Conservation (phyloP, 2,888 invertebrate genomes). For the Scaeva pyrastri region DNA sequence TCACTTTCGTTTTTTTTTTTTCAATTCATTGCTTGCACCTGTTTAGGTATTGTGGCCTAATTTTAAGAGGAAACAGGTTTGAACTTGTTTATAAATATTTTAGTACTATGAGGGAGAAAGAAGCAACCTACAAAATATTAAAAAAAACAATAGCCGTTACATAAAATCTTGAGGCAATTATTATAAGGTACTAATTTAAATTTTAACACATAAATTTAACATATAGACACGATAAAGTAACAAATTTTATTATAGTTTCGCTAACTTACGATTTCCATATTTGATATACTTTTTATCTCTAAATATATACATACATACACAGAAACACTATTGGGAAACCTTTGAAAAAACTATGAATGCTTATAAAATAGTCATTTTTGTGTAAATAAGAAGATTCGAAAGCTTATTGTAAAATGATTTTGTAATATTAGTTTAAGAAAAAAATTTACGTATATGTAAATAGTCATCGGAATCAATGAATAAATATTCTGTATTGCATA, state of each 20-base stretch:
- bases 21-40: slow-evolving; percentile 71
- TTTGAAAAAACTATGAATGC: slow-evolving; percentile 27
- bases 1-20: slow-evolving; percentile 74
- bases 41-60: slow-evolving; percentile 69
- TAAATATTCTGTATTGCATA: slow-evolving; percentile 16
- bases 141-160: slow-evolving; percentile 42
- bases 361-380: slow-evolving; percentile 29
- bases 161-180: slow-evolving; percentile 65
- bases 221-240: slow-evolving; percentile 60
- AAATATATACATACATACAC: background rate
- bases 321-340: slow-evolving; percentile 52
- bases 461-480: background rate
- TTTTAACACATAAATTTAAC: slow-evolving; percentile 66
- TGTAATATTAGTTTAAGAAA: slow-evolving; percentile 30
- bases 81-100: slow-evolving; percentile 32
- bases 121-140: slow-evolving; percentile 34
- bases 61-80: slow-evolving; percentile 62
- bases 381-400: slow-evolving; percentile 61
- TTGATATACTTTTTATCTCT: background rate
- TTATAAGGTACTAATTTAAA: slow-evolving; percentile 65
- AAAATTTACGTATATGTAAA: background rate
- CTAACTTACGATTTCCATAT: slow-evolving; percentile 42
- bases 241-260: slow-evolving; percentile 40
- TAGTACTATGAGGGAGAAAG: slow-evolving; percentile 37
- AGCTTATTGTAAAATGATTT: slow-evolving; percentile 50